These are phyloP conservation scores for Tragulus kanchil DNA, from an alignment of 2,113 vertebrate species.

Conservation along the genomic window DNA sequence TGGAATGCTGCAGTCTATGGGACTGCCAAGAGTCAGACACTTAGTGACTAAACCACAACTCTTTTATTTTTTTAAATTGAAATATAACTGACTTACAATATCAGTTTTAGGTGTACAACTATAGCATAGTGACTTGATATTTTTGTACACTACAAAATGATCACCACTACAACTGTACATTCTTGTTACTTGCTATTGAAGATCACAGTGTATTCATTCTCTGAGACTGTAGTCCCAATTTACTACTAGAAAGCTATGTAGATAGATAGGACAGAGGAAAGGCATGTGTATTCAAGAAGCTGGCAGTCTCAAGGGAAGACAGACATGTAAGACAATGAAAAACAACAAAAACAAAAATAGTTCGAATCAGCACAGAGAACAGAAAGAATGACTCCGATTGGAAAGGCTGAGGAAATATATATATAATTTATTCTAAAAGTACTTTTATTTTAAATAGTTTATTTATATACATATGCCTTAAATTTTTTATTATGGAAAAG, in stretches of 20 bases:
- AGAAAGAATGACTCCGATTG: background rate
- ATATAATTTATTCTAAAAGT: background rate
- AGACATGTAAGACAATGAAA: background rate
- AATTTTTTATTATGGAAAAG: background rate
- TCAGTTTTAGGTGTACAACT: background rate
- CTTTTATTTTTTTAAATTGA: background rate
- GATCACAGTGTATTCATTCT: background rate
- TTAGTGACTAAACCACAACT: background rate
- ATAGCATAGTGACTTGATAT: background rate
- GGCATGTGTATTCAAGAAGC: background rate
- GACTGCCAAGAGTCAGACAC: background rate
- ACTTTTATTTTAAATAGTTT: background rate
- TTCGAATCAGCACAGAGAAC: background rate
- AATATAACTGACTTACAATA: background rate
- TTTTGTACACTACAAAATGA: background rate
- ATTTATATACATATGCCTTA: background rate
- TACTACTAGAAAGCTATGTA: background rate
- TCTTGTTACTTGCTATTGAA: background rate
- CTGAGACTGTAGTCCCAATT: background rate
- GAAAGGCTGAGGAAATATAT: background rate
- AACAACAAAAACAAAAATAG: slow-evolving; percentile 13
- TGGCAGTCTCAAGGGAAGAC: background rate
- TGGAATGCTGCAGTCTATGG: background rate
- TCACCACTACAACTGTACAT: background rate
- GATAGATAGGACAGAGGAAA: background rate